Conservation (phyloP, 1,140 invertebrate genomes). For the Eumaeus atala region DNA sequence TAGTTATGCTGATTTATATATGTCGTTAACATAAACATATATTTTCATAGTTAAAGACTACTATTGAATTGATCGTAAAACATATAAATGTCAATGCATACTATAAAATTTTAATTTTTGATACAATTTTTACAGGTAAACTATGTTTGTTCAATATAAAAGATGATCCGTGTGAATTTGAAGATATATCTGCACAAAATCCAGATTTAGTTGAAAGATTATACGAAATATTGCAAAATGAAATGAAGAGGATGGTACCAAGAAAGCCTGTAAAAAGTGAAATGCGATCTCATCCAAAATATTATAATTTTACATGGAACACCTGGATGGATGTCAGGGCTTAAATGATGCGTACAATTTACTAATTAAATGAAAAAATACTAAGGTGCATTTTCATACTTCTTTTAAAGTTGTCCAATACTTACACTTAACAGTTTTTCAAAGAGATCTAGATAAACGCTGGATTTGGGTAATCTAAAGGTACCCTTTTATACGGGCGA, state of each 20-base stretch:
- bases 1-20: too few species aligned
- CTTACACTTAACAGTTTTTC: too few species aligned
- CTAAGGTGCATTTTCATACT: too few species aligned
- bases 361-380: too few species aligned
- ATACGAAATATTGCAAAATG: constrained; percentile 29
- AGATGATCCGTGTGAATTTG: constrained; percentile 52
- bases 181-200: constrained; percentile 35
- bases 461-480: too few species aligned
- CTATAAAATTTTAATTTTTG: constrained; percentile 11
- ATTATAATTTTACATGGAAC: constrained; percentile 46
- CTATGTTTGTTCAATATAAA: constrained; percentile 51
- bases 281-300: constrained; percentile 31
- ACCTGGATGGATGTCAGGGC: constrained; percentile 20
- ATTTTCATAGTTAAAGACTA: too few species aligned
- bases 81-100: not conserved
- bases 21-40: too few species aligned
- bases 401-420: too few species aligned
- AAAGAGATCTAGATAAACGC: too few species aligned
- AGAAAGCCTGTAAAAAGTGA: constrained; percentile 31
- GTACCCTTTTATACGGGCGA: too few species aligned
- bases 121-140: constrained; percentile 28
- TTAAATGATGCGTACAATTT: not conserved
- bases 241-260: constrained; percentile 36
- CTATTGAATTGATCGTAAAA: too few species aligned
- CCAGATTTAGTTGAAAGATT: constrained; percentile 39